A percentile compares a stretch with the other conserved stretches of the same genome.
Conservation (phyloP, 2,888 invertebrate species). For the Heliothis peltigera region DNA sequence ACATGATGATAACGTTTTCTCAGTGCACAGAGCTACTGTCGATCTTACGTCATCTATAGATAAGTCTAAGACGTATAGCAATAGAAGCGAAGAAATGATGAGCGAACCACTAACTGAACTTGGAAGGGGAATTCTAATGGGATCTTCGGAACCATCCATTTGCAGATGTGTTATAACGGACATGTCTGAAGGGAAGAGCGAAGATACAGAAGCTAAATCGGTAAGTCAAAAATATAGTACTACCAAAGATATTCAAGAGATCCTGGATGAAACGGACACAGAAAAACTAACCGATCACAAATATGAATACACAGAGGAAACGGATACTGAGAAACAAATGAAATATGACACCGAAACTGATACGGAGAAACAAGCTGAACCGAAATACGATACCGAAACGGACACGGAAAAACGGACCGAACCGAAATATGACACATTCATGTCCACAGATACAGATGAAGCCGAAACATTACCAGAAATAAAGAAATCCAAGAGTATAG, state of each 20-base stretch:
- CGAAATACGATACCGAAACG: conserved; percentile 43
- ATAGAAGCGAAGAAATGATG: conserved; percentile 34
- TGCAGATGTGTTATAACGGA: conserved; percentile 37
- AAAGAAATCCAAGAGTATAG: conserved; percentile 45
- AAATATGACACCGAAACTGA: conserved; percentile 49
- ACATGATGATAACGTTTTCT: conserved; percentile 65
- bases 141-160: conserved; percentile 26
- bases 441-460: conserved; percentile 58
- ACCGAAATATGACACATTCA: conserved; percentile 39
- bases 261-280: conserved; percentile 38
- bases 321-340: conserved; percentile 47
- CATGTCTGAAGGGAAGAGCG: conserved; percentile 23
- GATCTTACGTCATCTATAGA: conserved; percentile 69
- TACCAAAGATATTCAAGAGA: conserved; percentile 34
- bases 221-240: conserved; percentile 22
- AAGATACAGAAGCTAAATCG: conserved; percentile 33
- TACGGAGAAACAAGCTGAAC: conserved; percentile 36
- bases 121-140: conserved; percentile 8
- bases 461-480: conserved; percentile 52
- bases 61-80: conserved; percentile 51
- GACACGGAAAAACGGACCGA: conserved; percentile 36
- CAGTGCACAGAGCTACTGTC: conserved; percentile 72
- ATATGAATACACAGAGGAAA: conserved; percentile 50
- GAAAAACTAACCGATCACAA: conserved; percentile 41
- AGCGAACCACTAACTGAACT: conserved; percentile 19